A percentile compares a stretch with the other conserved stretches of the same genome.
These are phyloP conservation scores for Triplophysa yarkandensis DNA, from an alignment of 2,797 vertebrate species.

Conservation along the genomic window DNA sequence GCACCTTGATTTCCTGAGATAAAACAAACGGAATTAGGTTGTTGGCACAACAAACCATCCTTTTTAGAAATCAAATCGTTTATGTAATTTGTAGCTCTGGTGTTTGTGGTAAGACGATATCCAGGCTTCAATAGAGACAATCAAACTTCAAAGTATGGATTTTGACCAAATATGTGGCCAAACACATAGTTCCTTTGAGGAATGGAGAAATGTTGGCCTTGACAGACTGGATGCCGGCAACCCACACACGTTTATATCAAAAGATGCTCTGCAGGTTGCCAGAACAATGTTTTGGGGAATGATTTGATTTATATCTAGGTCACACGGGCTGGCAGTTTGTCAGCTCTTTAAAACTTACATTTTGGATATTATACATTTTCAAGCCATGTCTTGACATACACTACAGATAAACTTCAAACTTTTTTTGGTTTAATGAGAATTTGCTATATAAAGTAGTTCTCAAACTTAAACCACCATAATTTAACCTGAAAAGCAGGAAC, in stretches of 20 bases:
- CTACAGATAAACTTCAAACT: conserved; percentile 17
- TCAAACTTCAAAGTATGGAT: not conserved
- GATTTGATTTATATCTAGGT: conserved; percentile 31
- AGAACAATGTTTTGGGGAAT: conserved; percentile 1
- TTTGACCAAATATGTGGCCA: not conserved
- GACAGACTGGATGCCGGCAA: not conserved
- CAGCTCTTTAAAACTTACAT: conserved; percentile 3
- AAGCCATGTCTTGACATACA: conserved; percentile 6
- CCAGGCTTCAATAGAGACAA: not conserved
- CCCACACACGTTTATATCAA: conserved; percentile 12
- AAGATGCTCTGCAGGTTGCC: conserved; percentile 22
- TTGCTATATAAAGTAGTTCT: conserved; percentile 7
- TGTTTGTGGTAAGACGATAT: not conserved
- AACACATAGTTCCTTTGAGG: conserved; percentile 5
- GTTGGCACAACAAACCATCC: not conserved
- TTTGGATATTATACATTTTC: conserved; percentile 10
- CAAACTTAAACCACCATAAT: not conserved
- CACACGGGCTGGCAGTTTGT: conserved; percentile 10
- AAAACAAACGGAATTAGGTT: not conserved
- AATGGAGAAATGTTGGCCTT: not conserved
- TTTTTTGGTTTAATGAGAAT: conserved; percentile 17
- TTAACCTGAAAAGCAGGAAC: conserved; percentile 25
- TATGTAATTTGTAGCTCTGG: not conserved
- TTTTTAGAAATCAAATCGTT: not conserved
- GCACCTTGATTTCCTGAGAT: not conserved